Evolutionary conservation across 2,888 invertebrate genomes (phyloP), one percentile per base, ranked within the genome.

Genomic region (Drosophila anceps): DNA sequence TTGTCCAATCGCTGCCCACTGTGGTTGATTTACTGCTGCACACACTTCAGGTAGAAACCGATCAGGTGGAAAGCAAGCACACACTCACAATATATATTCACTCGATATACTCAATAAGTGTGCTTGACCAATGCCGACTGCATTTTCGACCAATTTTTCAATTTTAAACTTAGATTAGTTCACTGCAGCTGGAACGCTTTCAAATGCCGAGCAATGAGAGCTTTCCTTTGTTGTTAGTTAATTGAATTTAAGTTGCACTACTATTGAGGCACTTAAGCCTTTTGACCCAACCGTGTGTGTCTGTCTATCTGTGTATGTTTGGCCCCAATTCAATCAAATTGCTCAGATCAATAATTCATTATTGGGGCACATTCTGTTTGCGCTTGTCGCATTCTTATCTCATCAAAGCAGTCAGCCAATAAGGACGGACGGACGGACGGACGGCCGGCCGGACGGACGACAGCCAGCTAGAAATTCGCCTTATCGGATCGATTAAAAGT

Each of bases 311-410:
- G 35, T 39, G 31, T 18, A 31, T 8, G 44, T 24, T 29, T 48
- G 31, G 29, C 39, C 39, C 51, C 59, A 41, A 24, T 76, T 69
- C 9, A 50, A 50, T 50, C n/a, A 57, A 64, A 70, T 76, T 60
- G 50, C 18, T 50, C 20, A 51, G 55, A 58, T 75, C 66, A 73
- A 78, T 63, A 60, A 67, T 73, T 73, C 33, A 57, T 62, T 74
- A 51, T 62, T 74, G 12, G 58, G 53, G n/a, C 43, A 44, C 59
- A 60, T 61, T 62, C 33, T 39, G 48, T 62, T 73, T 75, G 75
- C 41, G 51, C 29, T 57, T 58, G 44, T 31, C 44, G 24, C 31
- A 31, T 27, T 59, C 46, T 75, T 75, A 75, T 75, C 75, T 18
- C 37, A 48, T 39, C 39, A 59, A 37, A 44, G 29, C 50, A 24